A percentile compares a stretch with the other conserved stretches of the same genome.
These are phyloP conservation scores for Hirtodrosophila cameraria DNA, from an alignment of 2,888 invertebrate genomes.

Conservation along the genomic window DNA sequence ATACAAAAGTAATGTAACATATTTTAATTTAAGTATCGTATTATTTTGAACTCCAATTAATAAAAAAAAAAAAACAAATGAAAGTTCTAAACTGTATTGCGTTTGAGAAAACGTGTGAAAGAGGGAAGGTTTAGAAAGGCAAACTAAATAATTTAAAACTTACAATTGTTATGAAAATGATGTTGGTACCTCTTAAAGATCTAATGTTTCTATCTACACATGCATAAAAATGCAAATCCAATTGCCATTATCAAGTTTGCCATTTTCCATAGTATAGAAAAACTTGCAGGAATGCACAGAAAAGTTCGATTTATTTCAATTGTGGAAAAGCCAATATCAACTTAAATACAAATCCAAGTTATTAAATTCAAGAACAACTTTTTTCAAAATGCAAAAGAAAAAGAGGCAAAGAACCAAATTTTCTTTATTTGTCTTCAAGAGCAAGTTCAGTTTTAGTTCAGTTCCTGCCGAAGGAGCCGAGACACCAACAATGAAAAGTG, in stretches of 20 bases:
- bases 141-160: no score
- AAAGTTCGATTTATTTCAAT: conserved; percentile 52
- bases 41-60: no score
- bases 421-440: conserved; percentile 54
- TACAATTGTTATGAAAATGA: no score
- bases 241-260: neutral
- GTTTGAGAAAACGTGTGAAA: no score
- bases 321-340: conserved; percentile 35
- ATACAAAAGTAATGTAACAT: no score
- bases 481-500: conserved; percentile 54
- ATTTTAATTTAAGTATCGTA: no score
- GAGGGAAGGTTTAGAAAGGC: no score
- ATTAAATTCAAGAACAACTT: conserved; percentile 55
- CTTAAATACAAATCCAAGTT: conserved; percentile 51
- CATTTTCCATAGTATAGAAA: neutral
- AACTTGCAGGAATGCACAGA: conserved; percentile 12
- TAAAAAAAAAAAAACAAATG: no score
- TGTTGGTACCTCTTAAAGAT: no score
- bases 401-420: conserved; percentile 41
- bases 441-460: conserved; percentile 55
- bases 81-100: no score
- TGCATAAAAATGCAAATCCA: neutral
- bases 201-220: neutral
- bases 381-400: conserved; percentile 32
- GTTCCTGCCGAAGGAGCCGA: conserved; percentile 33